Conservation (phyloP, 2,113 vertebrate genomes). For the Pavo muticus region DNA sequence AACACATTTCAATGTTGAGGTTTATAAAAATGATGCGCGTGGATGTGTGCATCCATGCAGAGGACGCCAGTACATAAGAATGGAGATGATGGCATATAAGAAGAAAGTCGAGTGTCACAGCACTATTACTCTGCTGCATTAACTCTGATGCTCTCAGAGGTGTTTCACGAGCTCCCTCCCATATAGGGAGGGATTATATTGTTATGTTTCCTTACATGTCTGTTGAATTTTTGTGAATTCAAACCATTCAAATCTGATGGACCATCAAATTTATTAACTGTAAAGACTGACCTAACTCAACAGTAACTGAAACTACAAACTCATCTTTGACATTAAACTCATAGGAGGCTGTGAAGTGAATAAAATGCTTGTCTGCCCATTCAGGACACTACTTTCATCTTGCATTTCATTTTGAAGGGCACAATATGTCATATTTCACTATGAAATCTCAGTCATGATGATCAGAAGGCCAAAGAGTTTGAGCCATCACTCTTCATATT, state of each 20-base stretch:
- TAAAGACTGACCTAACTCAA: neutral
- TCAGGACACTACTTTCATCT: neutral
- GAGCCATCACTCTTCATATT: neutral
- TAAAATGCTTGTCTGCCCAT: neutral
- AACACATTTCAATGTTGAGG: neutral
- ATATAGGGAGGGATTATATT: accelerated
- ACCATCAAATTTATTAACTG: neutral
- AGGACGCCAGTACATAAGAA: accelerated
- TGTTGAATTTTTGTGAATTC: neutral
- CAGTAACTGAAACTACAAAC: neutral
- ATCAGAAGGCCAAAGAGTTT: neutral
- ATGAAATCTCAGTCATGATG: neutral
- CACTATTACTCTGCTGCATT: neutral
- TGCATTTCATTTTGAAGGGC: neutral
- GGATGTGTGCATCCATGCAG: neutral
- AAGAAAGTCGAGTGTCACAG: neutral
- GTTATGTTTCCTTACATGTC: neutral
- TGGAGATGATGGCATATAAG: accelerated
- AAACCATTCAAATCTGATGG: neutral
- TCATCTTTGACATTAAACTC: neutral
- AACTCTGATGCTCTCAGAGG: neutral
- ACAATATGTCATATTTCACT: neutral
- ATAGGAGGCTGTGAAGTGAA: neutral
- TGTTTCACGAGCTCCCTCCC: neutral
- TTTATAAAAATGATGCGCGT: neutral